Evolutionary conservation across 2,113 vertebrate species (phyloP).

Genomic region (Neogale vison): DNA sequence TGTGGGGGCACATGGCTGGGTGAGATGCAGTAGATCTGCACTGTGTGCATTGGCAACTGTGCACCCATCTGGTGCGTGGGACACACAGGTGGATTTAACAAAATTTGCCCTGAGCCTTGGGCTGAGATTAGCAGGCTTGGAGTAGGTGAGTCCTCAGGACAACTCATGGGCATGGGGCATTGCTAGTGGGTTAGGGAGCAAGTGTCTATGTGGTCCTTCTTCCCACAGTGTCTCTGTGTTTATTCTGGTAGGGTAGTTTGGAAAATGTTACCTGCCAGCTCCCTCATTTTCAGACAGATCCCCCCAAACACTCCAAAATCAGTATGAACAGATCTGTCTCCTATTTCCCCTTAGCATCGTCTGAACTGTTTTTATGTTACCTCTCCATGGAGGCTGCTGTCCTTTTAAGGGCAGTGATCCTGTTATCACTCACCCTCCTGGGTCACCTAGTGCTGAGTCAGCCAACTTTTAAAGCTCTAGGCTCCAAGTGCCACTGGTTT

Average conservation of each 20-base stretch:
- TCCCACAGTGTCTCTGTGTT: not conserved
- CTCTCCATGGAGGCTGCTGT: not conserved
- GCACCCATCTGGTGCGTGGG: not conserved
- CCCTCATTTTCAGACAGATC: not conserved
- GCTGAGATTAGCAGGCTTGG: not conserved
- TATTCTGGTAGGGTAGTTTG: not conserved
- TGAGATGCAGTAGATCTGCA: not conserved
- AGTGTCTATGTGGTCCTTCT: not conserved
- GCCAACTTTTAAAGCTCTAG: not conserved
- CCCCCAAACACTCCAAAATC: not conserved
- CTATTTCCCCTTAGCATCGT: not conserved
- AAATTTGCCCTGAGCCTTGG: not conserved
- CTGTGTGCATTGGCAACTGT: no score
- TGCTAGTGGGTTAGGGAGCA: not conserved
- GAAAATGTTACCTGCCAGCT: not conserved
- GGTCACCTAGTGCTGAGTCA: not conserved
- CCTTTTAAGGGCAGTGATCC: not conserved
- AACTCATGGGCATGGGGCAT: not conserved
- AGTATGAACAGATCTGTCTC: not conserved
- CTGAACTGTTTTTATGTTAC: not conserved
- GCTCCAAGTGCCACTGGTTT: not conserved
- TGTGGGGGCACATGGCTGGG: not conserved
- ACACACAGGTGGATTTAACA: not conserved
- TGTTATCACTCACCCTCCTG: not conserved
- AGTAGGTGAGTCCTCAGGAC: not conserved